These are phyloP conservation scores for Malurus melanocephalus DNA, from an alignment of 2,113 vertebrate species.

Conservation along the genomic window DNA sequence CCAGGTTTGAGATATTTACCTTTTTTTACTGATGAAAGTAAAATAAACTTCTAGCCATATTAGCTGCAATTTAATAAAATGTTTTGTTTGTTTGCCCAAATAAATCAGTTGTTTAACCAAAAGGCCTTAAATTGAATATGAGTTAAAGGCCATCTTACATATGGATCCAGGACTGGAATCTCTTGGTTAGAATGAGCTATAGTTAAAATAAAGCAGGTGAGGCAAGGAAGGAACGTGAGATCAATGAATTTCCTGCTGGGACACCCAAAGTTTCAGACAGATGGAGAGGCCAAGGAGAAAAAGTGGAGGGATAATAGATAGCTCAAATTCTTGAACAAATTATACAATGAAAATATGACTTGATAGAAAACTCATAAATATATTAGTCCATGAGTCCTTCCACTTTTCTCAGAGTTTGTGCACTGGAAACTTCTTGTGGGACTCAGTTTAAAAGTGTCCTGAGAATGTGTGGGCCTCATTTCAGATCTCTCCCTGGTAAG, in stretches of 20 bases:
- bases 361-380: not conserved
- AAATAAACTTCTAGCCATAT: not conserved
- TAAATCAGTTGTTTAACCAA: not conserved
- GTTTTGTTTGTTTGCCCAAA: not conserved
- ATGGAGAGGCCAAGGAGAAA: not conserved
- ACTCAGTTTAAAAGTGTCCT: not conserved
- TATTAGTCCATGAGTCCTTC: not conserved
- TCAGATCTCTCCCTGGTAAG: slow-evolving; percentile 33
- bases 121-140: not conserved
- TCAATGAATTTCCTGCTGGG: not conserved
- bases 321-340: not conserved
- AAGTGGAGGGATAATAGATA: not conserved
- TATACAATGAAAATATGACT: not conserved
- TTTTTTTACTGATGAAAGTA: not conserved
- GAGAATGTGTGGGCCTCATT: slow-evolving; percentile 30
- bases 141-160: not conserved
- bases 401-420: not conserved
- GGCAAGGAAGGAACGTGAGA: not conserved
- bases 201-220: not conserved
- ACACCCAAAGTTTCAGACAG: not conserved
- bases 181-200: not conserved
- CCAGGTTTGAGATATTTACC: not conserved
- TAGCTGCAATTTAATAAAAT: not conserved
- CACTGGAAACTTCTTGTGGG: not conserved
- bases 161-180: not conserved